Evolutionary conservation across 2,113 vertebrate species (phyloP).

Genomic region (Plecotus auritus): DNA sequence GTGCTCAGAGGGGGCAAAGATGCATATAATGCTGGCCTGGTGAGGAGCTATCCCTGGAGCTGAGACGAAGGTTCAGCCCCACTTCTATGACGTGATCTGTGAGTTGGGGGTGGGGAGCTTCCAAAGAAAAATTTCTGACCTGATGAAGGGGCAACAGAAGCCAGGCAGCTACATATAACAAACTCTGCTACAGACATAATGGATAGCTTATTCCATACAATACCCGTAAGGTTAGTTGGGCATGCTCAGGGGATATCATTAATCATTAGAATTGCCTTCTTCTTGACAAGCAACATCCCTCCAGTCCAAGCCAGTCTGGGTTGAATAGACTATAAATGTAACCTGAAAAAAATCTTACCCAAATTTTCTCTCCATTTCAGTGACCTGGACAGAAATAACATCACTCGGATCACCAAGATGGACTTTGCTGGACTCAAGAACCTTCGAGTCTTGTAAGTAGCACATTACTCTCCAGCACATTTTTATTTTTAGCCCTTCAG

Average conservation of each 20-base stretch:
- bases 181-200: background rate
- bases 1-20: background rate
- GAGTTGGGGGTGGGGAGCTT: background rate
- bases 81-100: background rate
- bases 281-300: constrained; percentile 12
- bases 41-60: background rate
- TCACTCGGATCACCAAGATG: constrained; percentile 94
- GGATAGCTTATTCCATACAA: constrained; percentile 41
- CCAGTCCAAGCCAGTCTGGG: background rate
- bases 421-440: constrained; percentile 96
- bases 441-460: constrained; percentile 96
- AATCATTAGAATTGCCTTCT: constrained; percentile 46
- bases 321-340: constrained; percentile 4
- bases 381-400: constrained; percentile 97
- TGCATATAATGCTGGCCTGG: background rate
- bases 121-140: background rate
- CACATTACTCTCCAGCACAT: background rate
- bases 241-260: constrained; percentile 29
- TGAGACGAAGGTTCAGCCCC: background rate
- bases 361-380: constrained; percentile 77
- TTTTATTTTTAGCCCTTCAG: background rate
- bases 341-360: constrained; percentile 33
- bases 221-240: constrained; percentile 23
- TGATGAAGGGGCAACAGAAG: constrained; percentile 23
- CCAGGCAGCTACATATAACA: background rate